Evolutionary conservation across 1,140 invertebrate genomes (phyloP), one percentile per base, ranked within the genome.

Genomic region (Hypothenemus hampei): DNA sequence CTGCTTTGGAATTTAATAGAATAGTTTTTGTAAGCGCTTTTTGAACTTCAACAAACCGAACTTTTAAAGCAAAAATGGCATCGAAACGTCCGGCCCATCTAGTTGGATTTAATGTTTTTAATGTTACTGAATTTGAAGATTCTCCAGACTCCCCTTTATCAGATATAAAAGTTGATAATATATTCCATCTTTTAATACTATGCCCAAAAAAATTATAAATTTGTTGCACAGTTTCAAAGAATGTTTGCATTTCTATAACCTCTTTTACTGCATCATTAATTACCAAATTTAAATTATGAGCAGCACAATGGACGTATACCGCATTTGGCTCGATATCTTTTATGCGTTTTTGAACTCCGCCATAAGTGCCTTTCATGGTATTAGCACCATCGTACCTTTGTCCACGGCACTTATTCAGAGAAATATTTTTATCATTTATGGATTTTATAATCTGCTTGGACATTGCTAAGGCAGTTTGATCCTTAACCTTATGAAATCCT

Each of bases 221-320:
- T 48, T 56, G 22, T 61, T 65, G 46, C 13, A 64, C 54, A 22
- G 45, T 51, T 20, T 47, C 49, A 24, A 51, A 60, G 33, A 7
- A 29, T 29, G 26, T n/a, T 49, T 45, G 45, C 5, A 64, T 59
- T 58, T 67, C 47, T 24, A 22, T 39, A 46, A 60, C 47, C 39
- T 58, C 47, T 44, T 57, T 61, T 23, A 65, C 61, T 37, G 57
- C 58, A 65, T 67, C 63, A 54, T 66, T 65, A 43, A 67, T 11
- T 19, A 65, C 57, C 29, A 68, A 58, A 64, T 68, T 69, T 58
- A 67, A 62, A 58, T 68, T 66, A 63, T 69, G 65, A 51, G 26
- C 26, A 29, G 26, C 26, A 29, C 26, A 29, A 29, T 29, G 26
- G 6, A 29, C 6, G n/a, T 29, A 29, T 29, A 7, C 26, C 26